Evolutionary conservation across 2,888 invertebrate genomes (phyloP).

Genomic region (Pimpla rufipes): DNA sequence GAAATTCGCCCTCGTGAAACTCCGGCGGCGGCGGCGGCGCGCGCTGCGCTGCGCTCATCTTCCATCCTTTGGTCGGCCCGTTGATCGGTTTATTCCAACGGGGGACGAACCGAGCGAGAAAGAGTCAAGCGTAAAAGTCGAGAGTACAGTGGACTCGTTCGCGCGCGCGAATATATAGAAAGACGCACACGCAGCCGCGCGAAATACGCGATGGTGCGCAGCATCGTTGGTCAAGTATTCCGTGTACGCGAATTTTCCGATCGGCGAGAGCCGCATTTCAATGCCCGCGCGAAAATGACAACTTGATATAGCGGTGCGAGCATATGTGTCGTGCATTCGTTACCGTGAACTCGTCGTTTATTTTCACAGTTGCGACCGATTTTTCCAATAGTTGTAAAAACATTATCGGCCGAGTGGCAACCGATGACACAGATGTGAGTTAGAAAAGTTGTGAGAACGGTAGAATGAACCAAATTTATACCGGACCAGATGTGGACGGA

Average conservation of each 20-base stretch:
- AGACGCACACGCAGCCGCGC: neutral
- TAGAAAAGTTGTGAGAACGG: too few relatives aligned
- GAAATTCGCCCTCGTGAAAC: conserved; percentile 43
- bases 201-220: neutral
- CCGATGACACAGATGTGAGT: too few relatives aligned
- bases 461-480: too few relatives aligned
- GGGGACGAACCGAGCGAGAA: neutral
- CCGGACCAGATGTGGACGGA: too few relatives aligned
- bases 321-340: neutral
- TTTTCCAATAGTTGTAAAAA: too few relatives aligned
- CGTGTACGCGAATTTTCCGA: conserved; percentile 51
- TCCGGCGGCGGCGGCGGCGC: neutral
- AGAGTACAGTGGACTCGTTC: neutral
- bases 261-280: conserved; percentile 60
- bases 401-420: too few relatives aligned
- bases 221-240: conserved; percentile 47
- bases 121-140: neutral
- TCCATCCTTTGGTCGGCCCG: conserved; percentile 29
- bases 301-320: conserved; percentile 28
- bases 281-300: conserved; percentile 53
- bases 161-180: too few relatives aligned
- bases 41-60: conserved; percentile 8
- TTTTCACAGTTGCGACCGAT: too few relatives aligned
- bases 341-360: too few relatives aligned
- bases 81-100: conserved; percentile 36